These are phyloP conservation scores for Sweltsa coloradensis DNA, from an alignment of 1,140 invertebrate species.

Conservation along the genomic window DNA sequence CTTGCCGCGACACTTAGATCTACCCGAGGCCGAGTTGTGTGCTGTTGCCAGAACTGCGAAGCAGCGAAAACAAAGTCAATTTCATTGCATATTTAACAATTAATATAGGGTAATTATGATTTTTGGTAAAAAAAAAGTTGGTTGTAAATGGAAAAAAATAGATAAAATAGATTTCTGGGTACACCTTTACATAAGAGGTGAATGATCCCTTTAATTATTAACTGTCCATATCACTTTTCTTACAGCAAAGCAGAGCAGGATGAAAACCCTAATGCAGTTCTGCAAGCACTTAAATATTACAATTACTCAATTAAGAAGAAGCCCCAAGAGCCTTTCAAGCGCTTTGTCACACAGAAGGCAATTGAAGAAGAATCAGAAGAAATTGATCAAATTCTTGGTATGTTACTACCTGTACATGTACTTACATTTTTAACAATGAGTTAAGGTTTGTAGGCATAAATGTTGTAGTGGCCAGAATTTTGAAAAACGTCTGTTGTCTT, in stretches of 20 bases:
- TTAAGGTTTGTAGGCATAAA: too few species aligned
- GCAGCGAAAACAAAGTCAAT: too few species aligned
- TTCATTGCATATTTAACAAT: too few species aligned
- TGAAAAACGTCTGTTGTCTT: too few species aligned
- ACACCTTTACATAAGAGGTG: not conserved
- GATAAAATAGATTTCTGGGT: not conserved
- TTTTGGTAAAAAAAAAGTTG: not conserved
- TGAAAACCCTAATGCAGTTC: constrained; percentile 81
- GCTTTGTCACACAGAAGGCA: constrained; percentile 59
- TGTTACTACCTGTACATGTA: too few species aligned
- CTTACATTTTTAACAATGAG: too few species aligned
- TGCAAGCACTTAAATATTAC: constrained; percentile 86
- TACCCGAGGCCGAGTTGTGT: too few species aligned
- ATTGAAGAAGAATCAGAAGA: constrained; percentile 66
- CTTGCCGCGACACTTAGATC: too few species aligned
- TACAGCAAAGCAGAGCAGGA: constrained; percentile 61
- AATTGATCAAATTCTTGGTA: constrained; percentile 58
- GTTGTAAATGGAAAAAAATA: not conserved
- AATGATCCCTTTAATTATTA: not conserved
- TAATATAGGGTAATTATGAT: not conserved
- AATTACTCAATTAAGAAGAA: constrained; percentile 73
- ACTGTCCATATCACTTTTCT: constrained; percentile 8
- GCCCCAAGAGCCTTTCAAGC: constrained; percentile 56
- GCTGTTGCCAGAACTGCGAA: too few species aligned
- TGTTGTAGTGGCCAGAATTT: too few species aligned